phyloP scores from a whole-genome alignment of 2,797 vertebrate genomes.

The Eremophila alpestris region DNA sequence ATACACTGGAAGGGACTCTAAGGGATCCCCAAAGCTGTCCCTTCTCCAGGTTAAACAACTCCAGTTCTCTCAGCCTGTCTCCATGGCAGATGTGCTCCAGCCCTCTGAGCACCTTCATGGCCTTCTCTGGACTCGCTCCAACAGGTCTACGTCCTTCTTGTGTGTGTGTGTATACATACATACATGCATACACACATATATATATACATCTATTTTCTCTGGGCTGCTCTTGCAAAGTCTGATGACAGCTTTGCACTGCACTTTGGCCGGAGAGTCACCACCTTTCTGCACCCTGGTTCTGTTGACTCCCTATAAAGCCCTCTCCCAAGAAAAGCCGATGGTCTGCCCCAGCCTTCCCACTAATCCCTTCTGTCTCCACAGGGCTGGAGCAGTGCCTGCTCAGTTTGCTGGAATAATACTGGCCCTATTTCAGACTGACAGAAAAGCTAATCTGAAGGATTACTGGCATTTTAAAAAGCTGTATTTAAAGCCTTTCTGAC shows the following conservation, averaged over 20 bases:
- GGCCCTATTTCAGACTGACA: not conserved
- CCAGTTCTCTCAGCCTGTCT: not conserved
- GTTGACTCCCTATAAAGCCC: not conserved
- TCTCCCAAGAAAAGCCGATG: not conserved
- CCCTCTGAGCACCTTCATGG: not conserved
- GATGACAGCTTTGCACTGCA: not conserved
- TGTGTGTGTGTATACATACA: fast-evolving
- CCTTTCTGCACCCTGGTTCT: not conserved
- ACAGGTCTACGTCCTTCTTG: not conserved
- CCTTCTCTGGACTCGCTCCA: not conserved
- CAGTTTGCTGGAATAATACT: not conserved
- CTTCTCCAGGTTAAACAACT: not conserved
- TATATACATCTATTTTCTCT: not conserved
- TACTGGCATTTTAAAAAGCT: not conserved
- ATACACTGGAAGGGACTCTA: not conserved
- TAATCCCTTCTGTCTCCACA: not conserved
- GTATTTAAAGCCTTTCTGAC: not conserved
- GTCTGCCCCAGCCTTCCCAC: not conserved
- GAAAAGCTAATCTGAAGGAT: not conserved
- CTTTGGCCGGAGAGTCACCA: not conserved
- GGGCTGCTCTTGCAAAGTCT: not conserved
- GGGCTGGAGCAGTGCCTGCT: not conserved
- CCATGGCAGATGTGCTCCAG: not conserved
- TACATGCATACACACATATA: no score
- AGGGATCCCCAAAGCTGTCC: not conserved